Evolutionary conservation across 2,797 vertebrate species (phyloP), one percentile per base, ranked within the genome.

Genomic region (Tinamus major): DNA sequence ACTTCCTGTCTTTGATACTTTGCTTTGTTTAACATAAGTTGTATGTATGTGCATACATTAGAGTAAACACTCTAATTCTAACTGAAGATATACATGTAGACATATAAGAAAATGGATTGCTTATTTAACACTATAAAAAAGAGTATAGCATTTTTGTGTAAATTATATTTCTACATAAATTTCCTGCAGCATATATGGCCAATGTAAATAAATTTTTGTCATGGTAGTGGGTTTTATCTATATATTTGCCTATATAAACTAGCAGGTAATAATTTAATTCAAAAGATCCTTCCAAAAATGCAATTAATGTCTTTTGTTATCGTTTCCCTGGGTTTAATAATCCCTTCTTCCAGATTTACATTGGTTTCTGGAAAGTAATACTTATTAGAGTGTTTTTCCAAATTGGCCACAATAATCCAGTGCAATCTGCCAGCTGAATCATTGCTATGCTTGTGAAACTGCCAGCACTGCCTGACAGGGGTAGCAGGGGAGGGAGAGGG

Each of bases 371-470:
- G 97, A 97, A 95, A 97, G 95, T 85, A 86, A 83, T 80, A 90
- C 74, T 85, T 94, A 92, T 95, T 92, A 89, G 77, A 96, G 85
- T 89, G 81, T 93, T 97, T 97, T 97, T 97, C 96, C 95, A 96
- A 93, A 95, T 97, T 97, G 97, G 97, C 97, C 94, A 91, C 92
- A 94, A 94, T 96, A 94, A 94, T 96, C 85, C 92, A 96, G 89
- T 90, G 91, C 94, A 94, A 92, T 79, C 93, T 95, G 96, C 97
- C 97, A 97, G 83, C 92, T 95, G 95, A 97, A 97, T 96, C 97
- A 95, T 78, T 95, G 95, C 96, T 93, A 81, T 91, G 91, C 92
- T 96, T 96, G 96, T 96, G 96, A 93, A 89, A 90, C 85, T 96
- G 96, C 96, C 97, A 97, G 95, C 89, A 85, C 87, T 58, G 84